phyloP scores from a whole-genome alignment of 2,797 vertebrate genomes.

The Epinephelus coioides region DNA sequence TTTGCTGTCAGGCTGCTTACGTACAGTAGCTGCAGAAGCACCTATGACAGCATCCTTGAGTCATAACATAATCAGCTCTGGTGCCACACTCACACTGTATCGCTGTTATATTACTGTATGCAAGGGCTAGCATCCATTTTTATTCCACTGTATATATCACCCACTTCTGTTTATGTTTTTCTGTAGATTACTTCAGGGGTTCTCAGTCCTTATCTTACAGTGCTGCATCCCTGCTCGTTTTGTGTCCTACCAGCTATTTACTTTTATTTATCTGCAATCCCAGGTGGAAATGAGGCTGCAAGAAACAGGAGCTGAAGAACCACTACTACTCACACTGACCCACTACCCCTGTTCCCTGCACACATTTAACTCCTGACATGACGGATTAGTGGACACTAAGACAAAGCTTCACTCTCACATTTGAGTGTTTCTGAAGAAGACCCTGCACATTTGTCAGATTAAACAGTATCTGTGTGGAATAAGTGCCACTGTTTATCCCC shows the following conservation, averaged over 20 bases:
- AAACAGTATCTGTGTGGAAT: constrained; percentile 17
- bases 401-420: constrained; percentile 16
- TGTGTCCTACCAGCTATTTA: constrained; percentile 6
- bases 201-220: background rate
- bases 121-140: background rate
- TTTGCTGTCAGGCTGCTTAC: background rate
- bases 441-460: constrained; percentile 18
- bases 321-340: constrained; percentile 27
- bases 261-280: constrained; percentile 9
- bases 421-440: constrained; percentile 8
- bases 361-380: constrained; percentile 15
- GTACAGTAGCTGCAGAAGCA: background rate
- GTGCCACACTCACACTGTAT: background rate
- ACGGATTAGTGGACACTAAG: constrained; percentile 15
- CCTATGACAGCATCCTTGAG: constrained; percentile 11
- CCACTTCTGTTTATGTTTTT: background rate
- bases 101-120: background rate
- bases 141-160: background rate
- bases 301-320: background rate
- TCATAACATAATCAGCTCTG: constrained; percentile 10
- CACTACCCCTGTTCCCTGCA: constrained; percentile 16
- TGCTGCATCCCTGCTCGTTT: background rate
- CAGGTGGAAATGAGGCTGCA: background rate
- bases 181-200: background rate
- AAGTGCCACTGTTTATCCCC: constrained; percentile 43